Evolutionary conservation across 35 echinoderm and acorn worm genomes (phyloP).

Genomic region (Stichopus chloronotus): DNA sequence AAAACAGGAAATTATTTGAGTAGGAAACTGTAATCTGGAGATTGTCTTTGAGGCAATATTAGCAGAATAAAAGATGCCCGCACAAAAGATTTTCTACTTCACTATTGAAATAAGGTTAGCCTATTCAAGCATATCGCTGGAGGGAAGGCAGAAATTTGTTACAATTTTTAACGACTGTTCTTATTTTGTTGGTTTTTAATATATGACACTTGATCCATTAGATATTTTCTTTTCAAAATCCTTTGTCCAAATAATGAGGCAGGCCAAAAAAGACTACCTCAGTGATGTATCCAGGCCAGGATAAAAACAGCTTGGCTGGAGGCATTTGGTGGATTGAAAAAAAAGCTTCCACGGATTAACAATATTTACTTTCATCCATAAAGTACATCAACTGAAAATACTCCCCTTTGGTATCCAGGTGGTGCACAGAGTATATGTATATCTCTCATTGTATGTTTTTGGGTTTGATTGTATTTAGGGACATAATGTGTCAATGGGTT

Average conservation of each 20-base stretch:
- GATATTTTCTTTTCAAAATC: conserved; percentile 8
- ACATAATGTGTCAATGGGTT: not conserved
- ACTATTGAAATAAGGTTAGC: not conserved
- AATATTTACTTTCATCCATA: not conserved
- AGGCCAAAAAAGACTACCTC: not conserved
- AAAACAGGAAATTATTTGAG: conserved; percentile 17
- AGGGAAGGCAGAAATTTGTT: conserved; percentile 1
- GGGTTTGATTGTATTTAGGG: too few relatives aligned
- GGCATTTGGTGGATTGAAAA: not conserved
- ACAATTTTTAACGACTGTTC: not conserved
- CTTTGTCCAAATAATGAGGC: conserved; percentile 6
- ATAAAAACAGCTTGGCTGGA: not conserved
- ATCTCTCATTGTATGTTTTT: too few relatives aligned
- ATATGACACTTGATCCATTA: not conserved
- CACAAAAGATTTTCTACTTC: not conserved
- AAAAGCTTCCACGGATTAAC: not conserved
- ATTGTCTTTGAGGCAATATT: conserved; percentile 21
- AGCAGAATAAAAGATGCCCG: conserved; percentile 1
- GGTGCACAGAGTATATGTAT: not conserved
- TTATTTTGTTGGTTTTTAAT: not conserved
- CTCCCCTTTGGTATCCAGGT: conserved; percentile 17
- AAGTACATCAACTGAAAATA: conserved; percentile 12
- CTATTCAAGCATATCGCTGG: not conserved
- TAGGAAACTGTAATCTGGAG: not conserved
- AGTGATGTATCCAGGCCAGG: not conserved